phyloP scores from a whole-genome alignment of 2,888 invertebrate species.

The Ophion obscuratus region DNA sequence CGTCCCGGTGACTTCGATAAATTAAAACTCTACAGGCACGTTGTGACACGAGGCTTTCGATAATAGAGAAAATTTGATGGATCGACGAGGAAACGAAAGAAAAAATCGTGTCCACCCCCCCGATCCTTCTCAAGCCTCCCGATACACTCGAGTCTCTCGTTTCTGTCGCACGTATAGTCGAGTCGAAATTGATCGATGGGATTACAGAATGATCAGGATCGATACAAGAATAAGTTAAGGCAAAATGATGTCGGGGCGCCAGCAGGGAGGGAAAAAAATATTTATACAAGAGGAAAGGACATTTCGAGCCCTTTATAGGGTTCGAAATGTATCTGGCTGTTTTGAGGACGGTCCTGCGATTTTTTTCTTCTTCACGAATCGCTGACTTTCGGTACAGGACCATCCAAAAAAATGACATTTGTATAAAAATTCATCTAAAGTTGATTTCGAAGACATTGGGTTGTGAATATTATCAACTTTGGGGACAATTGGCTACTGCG shows the following conservation, averaged over 20 bases:
- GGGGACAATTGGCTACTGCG: not conserved
- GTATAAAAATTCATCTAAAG: not conserved
- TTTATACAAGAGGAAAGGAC: slow-evolving; percentile 1
- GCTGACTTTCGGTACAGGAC: not conserved
- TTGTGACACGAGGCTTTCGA: slow-evolving; percentile 59
- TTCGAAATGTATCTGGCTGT: not conserved
- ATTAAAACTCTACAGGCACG: slow-evolving; percentile 56
- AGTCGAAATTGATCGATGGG: slow-evolving; percentile 64
- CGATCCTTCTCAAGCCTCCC: not conserved
- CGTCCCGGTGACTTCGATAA: slow-evolving; percentile 20
- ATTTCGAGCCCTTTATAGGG: not conserved
- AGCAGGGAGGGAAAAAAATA: slow-evolving; percentile 26
- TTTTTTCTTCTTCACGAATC: not conserved
- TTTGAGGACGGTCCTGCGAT: not conserved
- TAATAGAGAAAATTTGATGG: slow-evolving; percentile 63
- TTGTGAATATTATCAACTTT: not conserved
- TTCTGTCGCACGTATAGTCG: slow-evolving; percentile 57
- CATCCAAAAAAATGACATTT: not conserved
- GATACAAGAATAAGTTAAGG: slow-evolving; percentile 53
- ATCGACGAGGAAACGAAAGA: slow-evolving; percentile 46
- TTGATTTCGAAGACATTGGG: not conserved
- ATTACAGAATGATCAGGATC: slow-evolving; percentile 62
- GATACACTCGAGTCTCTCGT: slow-evolving; percentile 26
- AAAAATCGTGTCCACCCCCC: not conserved
- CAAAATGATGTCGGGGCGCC: slow-evolving; percentile 58